Evolutionary conservation across 2,113 vertebrate genomes (phyloP).

Genomic region (Elephas maximus): DNA sequence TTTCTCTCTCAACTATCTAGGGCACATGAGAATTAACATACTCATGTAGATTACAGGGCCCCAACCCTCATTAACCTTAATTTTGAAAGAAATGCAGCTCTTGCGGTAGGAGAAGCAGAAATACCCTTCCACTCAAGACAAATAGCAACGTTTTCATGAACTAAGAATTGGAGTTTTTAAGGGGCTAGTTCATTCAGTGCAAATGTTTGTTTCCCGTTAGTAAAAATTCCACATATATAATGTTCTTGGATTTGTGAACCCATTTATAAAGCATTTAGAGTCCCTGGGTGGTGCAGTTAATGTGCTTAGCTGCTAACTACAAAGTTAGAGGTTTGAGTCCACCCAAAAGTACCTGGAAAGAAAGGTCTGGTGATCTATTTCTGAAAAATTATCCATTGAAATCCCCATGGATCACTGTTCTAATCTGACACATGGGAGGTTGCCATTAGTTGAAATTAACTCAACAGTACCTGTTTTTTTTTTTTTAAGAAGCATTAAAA

Average conservation of each 20-base stretch:
- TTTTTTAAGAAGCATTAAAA: not conserved
- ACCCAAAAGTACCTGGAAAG: not conserved
- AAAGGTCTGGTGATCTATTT: not conserved
- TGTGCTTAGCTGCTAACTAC: not conserved
- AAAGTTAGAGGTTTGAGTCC: not conserved
- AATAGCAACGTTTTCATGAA: not conserved
- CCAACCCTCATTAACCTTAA: constrained; percentile 83
- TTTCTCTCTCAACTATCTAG: constrained; percentile 78
- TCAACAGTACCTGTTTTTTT: not conserved
- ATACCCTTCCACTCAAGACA: not conserved
- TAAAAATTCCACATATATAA: not conserved
- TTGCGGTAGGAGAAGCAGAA: constrained; percentile 35
- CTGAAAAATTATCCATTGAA: not conserved
- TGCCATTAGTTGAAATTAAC: not conserved
- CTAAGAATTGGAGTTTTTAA: not conserved
- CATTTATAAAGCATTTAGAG: not conserved
- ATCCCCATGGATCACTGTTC: not conserved
- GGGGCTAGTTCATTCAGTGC: not conserved
- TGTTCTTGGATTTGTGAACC: not conserved
- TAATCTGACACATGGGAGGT: not conserved
- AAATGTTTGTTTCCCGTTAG: not conserved
- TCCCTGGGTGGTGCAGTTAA: not conserved
- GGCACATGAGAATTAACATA: constrained; percentile 85
- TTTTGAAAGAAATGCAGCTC: constrained; percentile 80
- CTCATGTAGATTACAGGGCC: constrained; percentile 79